Evolutionary conservation across 2,113 vertebrate species (phyloP).

Genomic region (Etheostoma cragini): DNA sequence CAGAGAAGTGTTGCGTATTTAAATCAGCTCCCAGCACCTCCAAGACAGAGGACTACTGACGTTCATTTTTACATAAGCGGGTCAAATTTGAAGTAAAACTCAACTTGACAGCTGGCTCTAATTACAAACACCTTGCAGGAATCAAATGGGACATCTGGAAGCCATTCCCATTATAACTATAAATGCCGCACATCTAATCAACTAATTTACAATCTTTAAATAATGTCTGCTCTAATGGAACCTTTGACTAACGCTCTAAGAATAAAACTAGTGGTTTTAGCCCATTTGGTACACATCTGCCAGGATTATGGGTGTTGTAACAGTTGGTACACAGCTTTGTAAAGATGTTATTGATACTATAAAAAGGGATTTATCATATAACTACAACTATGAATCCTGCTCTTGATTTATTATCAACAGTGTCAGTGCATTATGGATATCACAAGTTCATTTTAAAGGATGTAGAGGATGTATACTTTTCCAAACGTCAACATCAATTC

Average conservation of each 20-base stretch:
- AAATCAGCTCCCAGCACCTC: background rate
- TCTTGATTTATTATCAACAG: slow-evolving; percentile 5
- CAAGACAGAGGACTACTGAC: slow-evolving; percentile 20
- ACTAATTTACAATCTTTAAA: slow-evolving; percentile 25
- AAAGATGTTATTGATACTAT: background rate
- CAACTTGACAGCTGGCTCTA: slow-evolving; percentile 35
- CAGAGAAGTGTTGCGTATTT: slow-evolving; percentile 17
- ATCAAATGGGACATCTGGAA: slow-evolving; percentile 56
- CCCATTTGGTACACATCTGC: slow-evolving; percentile 46
- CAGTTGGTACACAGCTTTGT: slow-evolving; percentile 11
- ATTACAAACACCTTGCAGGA: slow-evolving; percentile 42
- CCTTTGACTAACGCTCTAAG: slow-evolving; percentile 1
- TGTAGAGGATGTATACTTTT: background rate
- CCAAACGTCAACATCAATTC: background rate
- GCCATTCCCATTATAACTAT: slow-evolving; percentile 27
- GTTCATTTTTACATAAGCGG: slow-evolving; percentile 29
- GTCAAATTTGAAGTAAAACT: slow-evolving; percentile 11
- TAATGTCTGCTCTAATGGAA: slow-evolving; percentile 32
- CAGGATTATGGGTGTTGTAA: slow-evolving; percentile 17
- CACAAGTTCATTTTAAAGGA: background rate
- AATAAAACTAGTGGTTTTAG: slow-evolving; percentile 14
- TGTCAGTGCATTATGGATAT: slow-evolving; percentile 3
- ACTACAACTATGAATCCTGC: background rate
- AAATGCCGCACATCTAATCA: slow-evolving; percentile 51
- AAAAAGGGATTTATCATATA: background rate